Evolutionary conservation across 2,888 invertebrate genomes (phyloP).

Genomic region (Hybos culiciformis): DNA sequence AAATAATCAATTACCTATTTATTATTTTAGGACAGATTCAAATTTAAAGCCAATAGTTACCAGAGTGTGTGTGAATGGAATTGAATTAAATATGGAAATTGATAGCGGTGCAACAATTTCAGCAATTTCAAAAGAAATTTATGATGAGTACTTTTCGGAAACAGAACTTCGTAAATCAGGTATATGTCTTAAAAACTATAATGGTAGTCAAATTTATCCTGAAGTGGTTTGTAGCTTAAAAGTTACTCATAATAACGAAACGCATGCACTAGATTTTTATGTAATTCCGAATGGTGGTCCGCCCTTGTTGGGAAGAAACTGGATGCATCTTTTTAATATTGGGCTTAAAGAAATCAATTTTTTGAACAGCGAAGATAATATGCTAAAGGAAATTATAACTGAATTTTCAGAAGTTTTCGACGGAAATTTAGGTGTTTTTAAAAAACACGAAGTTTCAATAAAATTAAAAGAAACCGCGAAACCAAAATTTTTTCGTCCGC

Average conservation of each 20-base stretch:
- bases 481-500: conserved; percentile 7
- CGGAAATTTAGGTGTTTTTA: conserved; percentile 6
- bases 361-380: not conserved
- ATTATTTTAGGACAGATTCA: conserved; percentile 7
- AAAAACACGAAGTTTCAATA: conserved; percentile 8
- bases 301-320: conserved; percentile 2
- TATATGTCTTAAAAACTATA: conserved; percentile 1
- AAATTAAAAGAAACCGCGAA: conserved; percentile 4
- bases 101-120: conserved; percentile 9
- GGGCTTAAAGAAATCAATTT: conserved; percentile 7
- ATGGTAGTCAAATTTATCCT: conserved; percentile 5
- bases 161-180: conserved; percentile 3
- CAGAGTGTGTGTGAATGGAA: conserved; percentile 5
- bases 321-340: conserved; percentile 1
- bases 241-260: conserved; percentile 3
- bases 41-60: conserved; percentile 5
- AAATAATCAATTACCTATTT: conserved; percentile 7
- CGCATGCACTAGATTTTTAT: conserved; percentile 2
- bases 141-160: conserved; percentile 5
- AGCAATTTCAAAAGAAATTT: conserved; percentile 6
- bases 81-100: conserved; percentile 7
- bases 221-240: conserved; percentile 3
- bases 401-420: conserved; percentile 4
- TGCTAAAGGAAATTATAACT: not conserved
- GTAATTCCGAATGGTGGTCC: conserved; percentile 5